Base-by-base conservation (phyloP, 2,113 vertebrate genomes). In the Pandion haliaetus region DNA sequence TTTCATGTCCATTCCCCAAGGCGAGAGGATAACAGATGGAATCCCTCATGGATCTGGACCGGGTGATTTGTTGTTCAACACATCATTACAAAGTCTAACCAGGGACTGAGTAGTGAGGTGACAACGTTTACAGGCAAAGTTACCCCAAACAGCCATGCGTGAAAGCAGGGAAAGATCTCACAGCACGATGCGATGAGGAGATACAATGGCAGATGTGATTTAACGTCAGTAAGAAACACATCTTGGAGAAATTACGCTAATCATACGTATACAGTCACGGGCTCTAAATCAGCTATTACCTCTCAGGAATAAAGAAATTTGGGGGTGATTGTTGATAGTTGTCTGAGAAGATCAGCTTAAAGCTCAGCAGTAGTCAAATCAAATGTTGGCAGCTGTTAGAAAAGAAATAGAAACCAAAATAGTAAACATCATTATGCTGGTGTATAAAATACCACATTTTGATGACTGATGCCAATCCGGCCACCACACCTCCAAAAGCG, bases 231-330 rank as follows among this genome's bases (percentile, higher is more conserved):
- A 26, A 66, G 84, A 62, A 88, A 58, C 31, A 50, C 34, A 54
- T 34, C 42, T 42, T 52, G 76, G 80, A 69, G 73, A 69, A 82
- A 63, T 36, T 3, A 57, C 1, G 3, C 19, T 72, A 14, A 54
- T 52, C 29, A 13, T n/a, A 42, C 0, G 0, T 49, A 25, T 8
- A 50, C 4, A 71, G 52, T 65, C 25, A 19, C 1, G 0, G 52
- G 52, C 54, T 82, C 63, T 85, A 29, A 54, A 82, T 45, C 76
- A 73, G 59, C 59, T 78, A 3, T 40, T 82, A 67, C 58, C 71
- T 73, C 36, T 18, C 34, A 26, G 36, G 25, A 45, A 61, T 12
- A 44, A 62, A 65, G 34, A 34, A 36, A 70, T 38, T 47, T 69
- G 31, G 61, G 80, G 50, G 55, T 29, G 55, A 52, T 18, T 58